Percentiles rank a stretch among this genome's conserved stretches.
Evolutionary conservation across 2,113 vertebrate species (phyloP).

Genomic region (Siniperca chuatsi): DNA sequence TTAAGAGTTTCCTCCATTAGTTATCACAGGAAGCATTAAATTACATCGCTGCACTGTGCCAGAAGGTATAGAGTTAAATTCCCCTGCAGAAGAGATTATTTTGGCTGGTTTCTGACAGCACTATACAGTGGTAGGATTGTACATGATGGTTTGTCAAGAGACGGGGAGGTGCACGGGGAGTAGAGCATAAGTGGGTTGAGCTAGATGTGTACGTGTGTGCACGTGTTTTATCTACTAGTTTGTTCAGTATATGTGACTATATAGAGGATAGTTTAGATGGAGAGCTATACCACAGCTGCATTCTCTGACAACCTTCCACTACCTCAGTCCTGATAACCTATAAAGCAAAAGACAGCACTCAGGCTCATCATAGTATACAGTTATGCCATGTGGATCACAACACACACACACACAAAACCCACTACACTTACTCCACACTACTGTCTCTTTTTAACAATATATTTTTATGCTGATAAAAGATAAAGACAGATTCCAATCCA

Average conservation of each 20-base stretch:
- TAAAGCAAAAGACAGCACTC: conserved; percentile 24
- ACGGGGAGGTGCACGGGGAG: conserved; percentile 47
- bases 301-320: conserved; percentile 39
- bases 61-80: conserved; percentile 86
- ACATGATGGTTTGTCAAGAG: conserved; percentile 80
- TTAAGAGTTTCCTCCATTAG: conserved; percentile 88
- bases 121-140: conserved; percentile 73
- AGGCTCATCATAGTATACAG: conserved; percentile 23
- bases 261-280: conserved; percentile 43
- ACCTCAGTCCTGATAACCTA: conserved; percentile 37
- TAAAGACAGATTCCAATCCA: neutral
- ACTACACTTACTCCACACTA: neutral
- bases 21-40: conserved; percentile 86
- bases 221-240: conserved; percentile 47
- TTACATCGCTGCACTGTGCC: conserved; percentile 78
- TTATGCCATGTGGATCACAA: conserved; percentile 5
- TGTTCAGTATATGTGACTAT: conserved; percentile 47
- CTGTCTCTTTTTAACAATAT: neutral
- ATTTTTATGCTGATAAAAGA: neutral
- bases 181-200: conserved; percentile 44
- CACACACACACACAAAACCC: neutral
- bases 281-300: conserved; percentile 20
- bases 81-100: conserved; percentile 84
- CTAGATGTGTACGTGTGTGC: conserved; percentile 26
- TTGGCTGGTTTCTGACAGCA: conserved; percentile 82